Conservation (phyloP, 1,140 invertebrate genomes). For the Zeugodacus cucurbitae region DNA sequence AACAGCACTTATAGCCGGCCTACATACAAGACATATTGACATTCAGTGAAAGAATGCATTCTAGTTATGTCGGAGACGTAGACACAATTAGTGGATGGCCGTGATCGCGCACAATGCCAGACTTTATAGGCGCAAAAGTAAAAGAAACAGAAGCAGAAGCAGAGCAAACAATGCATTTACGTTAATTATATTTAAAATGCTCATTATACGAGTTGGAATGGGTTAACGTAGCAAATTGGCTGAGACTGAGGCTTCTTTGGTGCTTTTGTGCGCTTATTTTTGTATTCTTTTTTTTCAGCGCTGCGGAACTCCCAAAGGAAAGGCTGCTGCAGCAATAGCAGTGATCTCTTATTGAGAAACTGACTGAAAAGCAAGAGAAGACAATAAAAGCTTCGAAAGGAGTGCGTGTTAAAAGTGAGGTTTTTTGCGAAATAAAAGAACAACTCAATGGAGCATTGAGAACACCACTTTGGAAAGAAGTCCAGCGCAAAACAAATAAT, state of each 20-base stretch:
- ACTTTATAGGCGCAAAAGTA: neutral
- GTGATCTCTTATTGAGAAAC: neutral
- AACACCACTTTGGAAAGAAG: neutral
- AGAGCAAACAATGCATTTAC: slow-evolving; percentile 37
- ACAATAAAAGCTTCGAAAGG: neutral
- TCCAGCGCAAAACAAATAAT: neutral
- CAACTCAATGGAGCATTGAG: neutral
- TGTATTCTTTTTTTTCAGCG: neutral
- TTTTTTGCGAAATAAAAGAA: neutral
- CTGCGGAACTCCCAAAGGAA: neutral
- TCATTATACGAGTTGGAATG: slow-evolving; percentile 37
- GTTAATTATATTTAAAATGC: slow-evolving; percentile 44
- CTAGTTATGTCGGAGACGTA: neutral
- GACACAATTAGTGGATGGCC: neutral
- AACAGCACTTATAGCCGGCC: neutral
- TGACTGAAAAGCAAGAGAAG: neutral
- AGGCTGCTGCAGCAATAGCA: neutral
- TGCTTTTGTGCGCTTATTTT: neutral
- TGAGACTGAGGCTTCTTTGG: neutral
- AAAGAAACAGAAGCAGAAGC: slow-evolving; percentile 6
- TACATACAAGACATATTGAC: neutral
- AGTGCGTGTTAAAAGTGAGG: neutral
- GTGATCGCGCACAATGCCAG: neutral
- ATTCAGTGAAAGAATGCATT: neutral
- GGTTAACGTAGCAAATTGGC: slow-evolving; percentile 40